These are phyloP conservation scores for Anthopleura xanthogrammica DNA, from an alignment of 92 coral and sea anemone species.

Conservation along the genomic window DNA sequence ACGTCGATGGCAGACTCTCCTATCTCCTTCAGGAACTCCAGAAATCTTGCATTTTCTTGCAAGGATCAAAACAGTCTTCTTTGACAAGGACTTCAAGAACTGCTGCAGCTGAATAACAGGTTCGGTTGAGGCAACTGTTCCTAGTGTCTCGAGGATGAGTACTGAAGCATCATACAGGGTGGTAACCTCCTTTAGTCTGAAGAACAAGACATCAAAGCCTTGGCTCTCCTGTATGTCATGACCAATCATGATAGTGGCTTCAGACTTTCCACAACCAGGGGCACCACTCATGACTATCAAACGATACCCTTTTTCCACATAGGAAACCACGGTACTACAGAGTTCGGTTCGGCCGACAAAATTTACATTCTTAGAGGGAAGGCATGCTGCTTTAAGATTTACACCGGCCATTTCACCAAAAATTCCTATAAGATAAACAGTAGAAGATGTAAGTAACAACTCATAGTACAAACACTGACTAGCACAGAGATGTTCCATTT, in stretches of 20 bases:
- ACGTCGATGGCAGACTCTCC: slow-evolving; percentile 42
- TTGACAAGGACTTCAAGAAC: slow-evolving; percentile 11
- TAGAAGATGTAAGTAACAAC: background rate
- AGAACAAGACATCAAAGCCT: slow-evolving; percentile 37
- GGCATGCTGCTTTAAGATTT: slow-evolving; percentile 10
- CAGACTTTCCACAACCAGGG: slow-evolving; percentile 74
- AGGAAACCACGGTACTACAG: slow-evolving; percentile 19
- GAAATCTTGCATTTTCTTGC: slow-evolving; percentile 40
- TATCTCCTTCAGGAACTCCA: slow-evolving; percentile 38
- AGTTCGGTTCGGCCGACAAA: slow-evolving; percentile 62
- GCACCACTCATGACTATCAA: slow-evolving; percentile 53
- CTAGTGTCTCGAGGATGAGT: slow-evolving; percentile 29
- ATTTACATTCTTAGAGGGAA: slow-evolving; percentile 25
- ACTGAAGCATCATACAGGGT: slow-evolving; percentile 38
- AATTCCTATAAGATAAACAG: background rate
- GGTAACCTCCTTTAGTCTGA: slow-evolving; percentile 25
- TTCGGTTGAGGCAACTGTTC: slow-evolving; percentile 17
- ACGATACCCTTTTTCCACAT: slow-evolving; percentile 3
- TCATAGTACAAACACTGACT: background rate
- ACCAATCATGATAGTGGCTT: slow-evolving; percentile 38
- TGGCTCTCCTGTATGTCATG: slow-evolving; percentile 28
- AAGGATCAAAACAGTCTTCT: slow-evolving; percentile 47
- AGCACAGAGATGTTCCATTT: background rate
- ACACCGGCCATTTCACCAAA: background rate
- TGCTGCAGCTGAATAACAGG: slow-evolving; percentile 40